phyloP scores from a whole-genome alignment of 2,888 invertebrate genomes.

The Patella depressa region DNA sequence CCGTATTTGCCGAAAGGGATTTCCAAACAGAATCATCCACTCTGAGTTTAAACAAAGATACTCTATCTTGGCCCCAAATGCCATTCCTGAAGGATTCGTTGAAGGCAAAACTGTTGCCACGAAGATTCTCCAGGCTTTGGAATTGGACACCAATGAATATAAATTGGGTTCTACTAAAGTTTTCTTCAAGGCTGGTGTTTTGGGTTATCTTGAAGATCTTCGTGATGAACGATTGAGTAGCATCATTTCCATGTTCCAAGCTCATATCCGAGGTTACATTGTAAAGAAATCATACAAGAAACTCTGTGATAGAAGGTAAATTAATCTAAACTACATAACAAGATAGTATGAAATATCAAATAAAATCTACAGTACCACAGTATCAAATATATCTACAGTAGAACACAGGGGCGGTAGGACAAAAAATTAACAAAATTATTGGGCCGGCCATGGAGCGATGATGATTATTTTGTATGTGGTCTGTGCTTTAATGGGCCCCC shows the following conservation, averaged over 20 bases:
- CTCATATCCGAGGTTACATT: constrained; percentile 89
- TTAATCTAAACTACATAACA: too few species aligned
- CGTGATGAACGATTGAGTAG: constrained; percentile 96
- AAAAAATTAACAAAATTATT: too few species aligned
- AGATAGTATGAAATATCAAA: too few species aligned
- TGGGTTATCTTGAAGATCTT: constrained; percentile 99
- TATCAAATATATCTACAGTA: too few species aligned
- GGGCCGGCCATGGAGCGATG: too few species aligned
- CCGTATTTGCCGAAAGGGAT: constrained; percentile 98
- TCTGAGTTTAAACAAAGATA: constrained; percentile 98
- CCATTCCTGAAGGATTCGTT: constrained; percentile 71
- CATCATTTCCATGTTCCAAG: constrained; percentile 91
- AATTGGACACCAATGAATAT: constrained; percentile 92
- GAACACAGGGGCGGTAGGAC: too few species aligned
- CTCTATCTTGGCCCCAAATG: constrained; percentile 97
- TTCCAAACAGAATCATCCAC: constrained; percentile 99
- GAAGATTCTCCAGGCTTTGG: constrained; percentile 72
- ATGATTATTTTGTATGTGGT: too few species aligned
- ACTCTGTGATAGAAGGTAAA: constrained; percentile 91
- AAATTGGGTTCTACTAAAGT: constrained; percentile 99
- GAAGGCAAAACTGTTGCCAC: constrained; percentile 78
- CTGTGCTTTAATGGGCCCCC: too few species aligned
- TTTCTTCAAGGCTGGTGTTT: constrained; percentile 99
- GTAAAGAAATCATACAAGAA: constrained; percentile 86
- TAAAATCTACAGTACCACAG: too few species aligned